A percentile compares a stretch with the other conserved stretches of the same genome.
Evolutionary conservation across 1,140 invertebrate genomes (phyloP).

Genomic region (Ceratoteleas bidentatus): DNA sequence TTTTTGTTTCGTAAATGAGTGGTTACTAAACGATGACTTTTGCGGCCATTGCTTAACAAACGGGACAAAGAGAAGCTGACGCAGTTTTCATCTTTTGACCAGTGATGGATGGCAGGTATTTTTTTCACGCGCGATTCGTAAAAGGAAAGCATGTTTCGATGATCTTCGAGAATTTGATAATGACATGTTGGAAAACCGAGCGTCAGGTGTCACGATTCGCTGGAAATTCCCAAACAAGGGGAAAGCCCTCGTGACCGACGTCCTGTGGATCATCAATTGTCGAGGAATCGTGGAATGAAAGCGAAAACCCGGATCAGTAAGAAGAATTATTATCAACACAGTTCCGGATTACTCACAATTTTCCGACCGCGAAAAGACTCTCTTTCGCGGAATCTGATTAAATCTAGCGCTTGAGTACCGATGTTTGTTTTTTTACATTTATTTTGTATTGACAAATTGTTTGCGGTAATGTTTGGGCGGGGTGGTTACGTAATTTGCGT

Average conservation of each 20-base stretch:
- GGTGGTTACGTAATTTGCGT: no score
- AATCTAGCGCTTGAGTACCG: neutral
- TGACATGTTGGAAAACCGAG: conserved; percentile 9
- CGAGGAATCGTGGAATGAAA: conserved; percentile 32
- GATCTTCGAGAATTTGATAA: no score
- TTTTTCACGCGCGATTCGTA: no score
- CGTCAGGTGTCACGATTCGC: neutral
- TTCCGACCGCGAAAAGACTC: conserved; percentile 5
- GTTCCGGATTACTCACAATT: conserved; percentile 10
- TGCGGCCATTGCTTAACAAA: conserved; percentile 21
- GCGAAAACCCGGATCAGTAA: neutral
- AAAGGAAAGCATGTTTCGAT: no score
- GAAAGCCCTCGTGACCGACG: conserved; percentile 32
- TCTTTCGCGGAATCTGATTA: neutral
- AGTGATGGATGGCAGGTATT: neutral
- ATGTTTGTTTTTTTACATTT: no score
- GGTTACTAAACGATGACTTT: conserved; percentile 45
- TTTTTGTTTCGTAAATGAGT: conserved; percentile 44
- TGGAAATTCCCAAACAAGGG: conserved; percentile 30
- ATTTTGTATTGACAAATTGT: no score
- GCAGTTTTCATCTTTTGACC: conserved; percentile 13
- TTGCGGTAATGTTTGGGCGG: no score
- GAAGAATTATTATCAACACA: conserved; percentile 6
- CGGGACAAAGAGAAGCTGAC: conserved; percentile 15
- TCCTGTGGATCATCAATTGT: conserved; percentile 28